These are phyloP conservation scores for Dendrophyllia cribrosa DNA, from an alignment of 64 coral and sea anemone species.

Conservation along the genomic window DNA sequence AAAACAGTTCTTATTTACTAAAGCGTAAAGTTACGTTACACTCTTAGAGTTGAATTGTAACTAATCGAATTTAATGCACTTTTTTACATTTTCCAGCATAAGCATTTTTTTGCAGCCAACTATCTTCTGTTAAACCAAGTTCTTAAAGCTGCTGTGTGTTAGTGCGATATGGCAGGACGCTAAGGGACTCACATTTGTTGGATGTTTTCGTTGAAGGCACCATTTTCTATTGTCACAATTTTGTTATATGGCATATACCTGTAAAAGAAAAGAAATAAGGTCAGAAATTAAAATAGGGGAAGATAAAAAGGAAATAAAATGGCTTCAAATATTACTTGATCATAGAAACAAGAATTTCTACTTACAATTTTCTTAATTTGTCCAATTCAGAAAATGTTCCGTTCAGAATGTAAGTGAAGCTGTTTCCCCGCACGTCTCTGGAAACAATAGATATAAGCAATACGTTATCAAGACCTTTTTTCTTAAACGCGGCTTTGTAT, in stretches of 20 bases:
- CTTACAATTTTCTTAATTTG: conserved; percentile 75
- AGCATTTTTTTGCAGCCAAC: no score
- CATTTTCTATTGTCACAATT: conserved; percentile 93
- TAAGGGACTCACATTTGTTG: conserved; percentile 61
- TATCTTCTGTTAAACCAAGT: no score
- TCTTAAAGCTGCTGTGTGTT: no score
- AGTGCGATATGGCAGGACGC: no score
- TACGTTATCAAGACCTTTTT: background rate
- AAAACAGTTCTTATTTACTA: no score
- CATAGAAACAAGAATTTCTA: background rate
- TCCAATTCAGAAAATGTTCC: conserved; percentile 65
- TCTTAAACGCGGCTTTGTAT: no score
- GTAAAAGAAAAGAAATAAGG: background rate
- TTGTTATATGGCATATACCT: conserved; percentile 3
- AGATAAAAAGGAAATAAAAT: background rate
- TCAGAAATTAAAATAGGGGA: no score
- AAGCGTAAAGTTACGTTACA: no score
- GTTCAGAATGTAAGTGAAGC: conserved; percentile 78
- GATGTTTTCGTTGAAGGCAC: conserved; percentile 68
- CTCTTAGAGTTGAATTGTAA: no score
- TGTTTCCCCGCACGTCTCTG: conserved; percentile 68
- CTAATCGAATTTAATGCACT: no score
- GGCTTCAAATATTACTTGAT: background rate
- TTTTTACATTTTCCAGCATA: no score
- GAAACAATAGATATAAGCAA: background rate